Percentiles rank a stretch among this genome's conserved stretches.
These are phyloP conservation scores for Mythimna albipuncta DNA, from an alignment of 2,888 invertebrate genomes.

Conservation along the genomic window DNA sequence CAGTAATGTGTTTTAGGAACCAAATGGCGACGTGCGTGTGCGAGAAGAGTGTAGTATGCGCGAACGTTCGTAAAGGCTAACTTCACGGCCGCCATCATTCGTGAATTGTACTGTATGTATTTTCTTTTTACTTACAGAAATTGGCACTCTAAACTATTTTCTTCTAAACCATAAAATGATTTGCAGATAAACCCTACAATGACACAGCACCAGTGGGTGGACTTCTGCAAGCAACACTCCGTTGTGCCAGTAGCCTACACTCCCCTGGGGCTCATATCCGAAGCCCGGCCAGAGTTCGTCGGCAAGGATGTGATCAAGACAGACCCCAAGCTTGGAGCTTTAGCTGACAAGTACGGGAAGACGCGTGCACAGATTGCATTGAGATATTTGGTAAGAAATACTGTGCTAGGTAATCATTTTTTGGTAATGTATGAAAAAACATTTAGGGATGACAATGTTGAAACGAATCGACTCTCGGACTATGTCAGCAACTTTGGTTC, in stretches of 20 bases:
- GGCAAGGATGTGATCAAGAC: slow-evolving; percentile 90
- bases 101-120: no score
- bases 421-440: no score
- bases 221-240: slow-evolving; percentile 92
- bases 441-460: no score
- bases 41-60: no score
- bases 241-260: slow-evolving; percentile 94
- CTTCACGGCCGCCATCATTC: no score
- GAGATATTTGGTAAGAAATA: slow-evolving; percentile 92
- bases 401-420: not conserved
- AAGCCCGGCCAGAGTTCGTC: slow-evolving; percentile 85
- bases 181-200: slow-evolving; percentile 92
- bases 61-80: no score
- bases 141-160: not conserved
- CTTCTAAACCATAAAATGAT: not conserved
- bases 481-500: no score
- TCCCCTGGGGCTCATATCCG: slow-evolving; percentile 91
- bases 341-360: slow-evolving; percentile 92
- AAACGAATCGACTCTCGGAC: no score
- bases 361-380: slow-evolving; percentile 92
- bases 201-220: slow-evolving; percentile 92
- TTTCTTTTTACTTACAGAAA: not conserved
- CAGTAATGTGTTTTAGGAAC: no score
- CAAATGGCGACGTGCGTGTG: no score
- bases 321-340: slow-evolving; percentile 88